A percentile compares a stretch with the other conserved stretches of the same genome.
Evolutionary conservation across 1,140 invertebrate species (phyloP).

Genomic region (Probaryconus sp.): DNA sequence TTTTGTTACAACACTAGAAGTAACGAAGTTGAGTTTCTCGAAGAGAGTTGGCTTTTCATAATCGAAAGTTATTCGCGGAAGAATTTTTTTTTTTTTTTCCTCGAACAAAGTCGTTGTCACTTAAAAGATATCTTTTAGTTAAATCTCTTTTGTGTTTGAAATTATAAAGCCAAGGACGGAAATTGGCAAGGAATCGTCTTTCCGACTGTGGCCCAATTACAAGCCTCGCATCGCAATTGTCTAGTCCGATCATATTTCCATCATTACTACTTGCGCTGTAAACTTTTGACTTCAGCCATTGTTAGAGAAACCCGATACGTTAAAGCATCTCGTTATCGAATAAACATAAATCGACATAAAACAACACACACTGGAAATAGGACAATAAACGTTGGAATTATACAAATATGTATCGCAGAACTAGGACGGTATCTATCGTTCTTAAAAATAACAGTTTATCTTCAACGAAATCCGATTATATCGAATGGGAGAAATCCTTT

Average conservation of each 20-base stretch:
- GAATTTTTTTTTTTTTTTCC: neutral
- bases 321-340: too few species aligned
- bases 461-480: too few species aligned
- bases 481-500: too few species aligned
- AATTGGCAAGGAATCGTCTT: conserved; percentile 28
- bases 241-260: conserved; percentile 36
- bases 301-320: neutral
- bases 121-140: conserved; percentile 2
- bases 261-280: conserved; percentile 16
- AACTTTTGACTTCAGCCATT: neutral
- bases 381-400: too few species aligned
- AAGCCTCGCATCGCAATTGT: neutral
- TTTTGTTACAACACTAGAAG: too few species aligned
- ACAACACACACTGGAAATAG: too few species aligned
- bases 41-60: neutral
- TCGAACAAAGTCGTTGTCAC: neutral
- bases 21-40: too few species aligned
- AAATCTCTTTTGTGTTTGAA: conserved; percentile 1
- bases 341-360: too few species aligned
- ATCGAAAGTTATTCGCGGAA: neutral
- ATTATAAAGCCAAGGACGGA: conserved; percentile 11
- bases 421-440: too few species aligned
- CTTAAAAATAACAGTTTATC: too few species aligned
- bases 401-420: too few species aligned
- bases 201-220: conserved; percentile 15